Base-by-base conservation (phyloP, 2,113 vertebrate species). In the Aphyosemion australe region DNA sequence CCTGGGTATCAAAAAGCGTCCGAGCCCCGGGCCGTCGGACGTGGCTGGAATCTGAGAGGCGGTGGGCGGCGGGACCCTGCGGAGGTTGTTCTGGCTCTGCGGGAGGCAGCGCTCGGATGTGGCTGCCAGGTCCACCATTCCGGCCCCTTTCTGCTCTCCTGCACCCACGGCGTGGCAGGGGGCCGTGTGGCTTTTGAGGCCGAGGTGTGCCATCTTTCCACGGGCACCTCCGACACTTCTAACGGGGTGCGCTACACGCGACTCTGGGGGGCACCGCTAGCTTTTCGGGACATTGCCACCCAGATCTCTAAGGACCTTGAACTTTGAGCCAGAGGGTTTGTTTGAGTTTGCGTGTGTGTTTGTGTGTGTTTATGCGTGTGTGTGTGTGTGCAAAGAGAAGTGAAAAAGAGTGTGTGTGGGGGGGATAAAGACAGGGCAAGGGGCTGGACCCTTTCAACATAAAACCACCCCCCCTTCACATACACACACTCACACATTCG, bases 1-100 rank as follows among this genome's bases (percentile, higher is more conserved):
- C 94, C 94, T 96, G 93, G 95, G 95, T 88, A 96, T 97, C 93
- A 95, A 94, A 86, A 94, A 95, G 93, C 90, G 92, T 59, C 92
- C 91, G 85, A 93, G 92, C 83, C 92, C 92, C 82, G 92, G 91
- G 69, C 85, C 89, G 51, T 90, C 91, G 87, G 92, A 92, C 85
- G 88, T 91, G 92, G 95, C 94, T 91, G 95, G 90, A 85, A 91
- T 91, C 83, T 91, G 87, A 91, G 88, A 68, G 83, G 87, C 0
- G 78, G 82, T 26, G 84, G 77, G 78, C 91, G 94, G 93, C 91
- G 92, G 79, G 93, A 94, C 65, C 94, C 95, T 32, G 90, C 92
- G 83, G 93, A 94, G 86, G 92, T 95, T 91, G 93, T 95, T 77
- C 88, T 93, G 34, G 93, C 94, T 65, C 92, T 95, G 88, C 91